Base-by-base conservation (phyloP, 2,888 invertebrate genomes). In the Arrhopalites spinosus region DNA sequence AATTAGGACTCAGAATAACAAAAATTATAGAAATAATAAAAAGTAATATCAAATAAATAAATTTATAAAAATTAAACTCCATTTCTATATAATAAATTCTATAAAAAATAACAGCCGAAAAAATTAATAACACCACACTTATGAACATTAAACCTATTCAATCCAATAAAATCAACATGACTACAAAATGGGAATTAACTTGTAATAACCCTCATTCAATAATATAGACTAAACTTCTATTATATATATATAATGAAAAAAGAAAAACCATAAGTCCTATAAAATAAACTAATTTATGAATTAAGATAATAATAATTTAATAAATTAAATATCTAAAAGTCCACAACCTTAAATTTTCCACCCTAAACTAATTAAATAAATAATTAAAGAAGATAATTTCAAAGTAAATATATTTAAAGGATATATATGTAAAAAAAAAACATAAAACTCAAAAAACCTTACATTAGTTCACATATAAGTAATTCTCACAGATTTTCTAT, bases 321-420 rank as follows among this genome's bases (percentile, higher is more conserved):
- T 86, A 85, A 88, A 84, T 85, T 85, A 86, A 88, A 86, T 88
- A 87, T 87, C 87, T 86, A 87, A 89, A 88, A 89, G 77, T 83
- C 88, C 90, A 90, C 89, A 90, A 90, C 89, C 89, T 88, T 89
- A 88, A 86, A 88, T 90, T 90, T 89, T 89, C 81, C n/a, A n/a
- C n/a, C 66, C 86, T 90, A 89, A 90, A 90, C 88, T 90, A 90
- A 87, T 88, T 88, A 89, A 89, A 86, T 86, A 87, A 87, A 86
- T 88, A 50, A 66, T 85, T 84, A 87, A 88, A 85, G 88, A 85
- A 84, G 87, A 84, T 25, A 23, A 84, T 88, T 88, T 83, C 88
- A 85, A 81, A 88, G 88, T 84, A 90, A 85, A 87, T 90, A 85
- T 85, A 89, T 84, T 90, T 90, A 87, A 90, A 88, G 89, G 89